A percentile compares a stretch with the other conserved stretches of the same genome.
Conservation (phyloP, 2,888 invertebrate genomes). For the Myopa testacea region DNA sequence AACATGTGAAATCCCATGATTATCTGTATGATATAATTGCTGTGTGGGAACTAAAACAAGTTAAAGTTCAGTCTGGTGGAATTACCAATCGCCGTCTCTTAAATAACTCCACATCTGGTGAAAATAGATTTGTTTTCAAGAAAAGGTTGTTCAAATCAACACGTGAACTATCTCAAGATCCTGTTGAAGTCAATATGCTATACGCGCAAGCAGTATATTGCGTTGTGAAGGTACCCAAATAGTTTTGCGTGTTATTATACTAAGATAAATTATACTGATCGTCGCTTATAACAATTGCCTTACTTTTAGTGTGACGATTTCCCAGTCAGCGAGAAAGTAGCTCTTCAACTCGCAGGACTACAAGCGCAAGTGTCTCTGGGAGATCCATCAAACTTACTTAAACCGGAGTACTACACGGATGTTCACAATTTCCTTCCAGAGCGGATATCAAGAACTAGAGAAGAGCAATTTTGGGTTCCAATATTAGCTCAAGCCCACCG, state of each 20-base stretch:
- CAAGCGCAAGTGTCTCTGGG: conserved; percentile 96
- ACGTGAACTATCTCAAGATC: conserved; percentile 92
- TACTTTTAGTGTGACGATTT: conserved; percentile 85
- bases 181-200: conserved; percentile 91
- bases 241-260: not conserved
- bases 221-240: conserved; percentile 83
- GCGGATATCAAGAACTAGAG: conserved; percentile 80
- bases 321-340: conserved; percentile 94
- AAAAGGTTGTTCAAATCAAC: conserved; percentile 89
- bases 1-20: conserved; percentile 90
- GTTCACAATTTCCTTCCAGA: conserved; percentile 92
- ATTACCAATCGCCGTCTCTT: conserved; percentile 72
- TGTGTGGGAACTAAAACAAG: conserved; percentile 87
- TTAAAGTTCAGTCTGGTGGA: conserved; percentile 70
- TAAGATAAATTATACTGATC: not conserved
- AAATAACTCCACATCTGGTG: conserved; percentile 83
- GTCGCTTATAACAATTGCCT: not conserved
- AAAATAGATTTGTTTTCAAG: conserved; percentile 93
- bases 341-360: conserved; percentile 91
- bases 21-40: conserved; percentile 95
- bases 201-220: conserved; percentile 96
- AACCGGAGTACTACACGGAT: conserved; percentile 88
- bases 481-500: conserved; percentile 89
- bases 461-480: conserved; percentile 88
- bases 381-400: conserved; percentile 79